phyloP scores from a whole-genome alignment of 2,797 vertebrate species.

The Acanthurus tractus region DNA sequence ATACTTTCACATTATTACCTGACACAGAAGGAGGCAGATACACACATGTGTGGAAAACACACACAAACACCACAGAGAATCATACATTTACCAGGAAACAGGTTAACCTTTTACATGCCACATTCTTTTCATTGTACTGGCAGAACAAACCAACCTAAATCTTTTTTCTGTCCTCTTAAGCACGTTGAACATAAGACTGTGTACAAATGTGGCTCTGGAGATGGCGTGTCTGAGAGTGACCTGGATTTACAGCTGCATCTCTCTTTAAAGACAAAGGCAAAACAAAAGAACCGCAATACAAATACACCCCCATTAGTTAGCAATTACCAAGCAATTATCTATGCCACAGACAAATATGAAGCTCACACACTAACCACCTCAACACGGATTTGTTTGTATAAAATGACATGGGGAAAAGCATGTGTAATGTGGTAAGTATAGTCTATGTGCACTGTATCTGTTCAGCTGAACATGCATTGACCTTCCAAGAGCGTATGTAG shows the following conservation, averaged over 20 bases:
- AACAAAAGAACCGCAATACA: conserved; percentile 31
- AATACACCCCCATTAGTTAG: conserved; percentile 36
- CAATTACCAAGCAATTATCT: conserved; percentile 39
- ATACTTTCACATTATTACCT: conserved; percentile 56
- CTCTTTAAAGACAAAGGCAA: conserved; percentile 41
- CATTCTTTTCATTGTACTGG: conserved; percentile 6
- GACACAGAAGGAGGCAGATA: conserved; percentile 34
- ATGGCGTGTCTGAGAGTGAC: conserved; percentile 19
- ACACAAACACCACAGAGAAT: conserved; percentile 22
- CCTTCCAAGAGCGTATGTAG: conserved; percentile 60
- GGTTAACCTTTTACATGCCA: conserved; percentile 32
- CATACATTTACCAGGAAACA: conserved; percentile 14
- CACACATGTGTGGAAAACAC: neutral
- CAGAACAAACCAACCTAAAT: neutral
- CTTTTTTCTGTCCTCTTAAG: neutral
- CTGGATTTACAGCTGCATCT: conserved; percentile 29
- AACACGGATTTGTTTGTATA: conserved; percentile 23
- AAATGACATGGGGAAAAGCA: conserved; percentile 16
- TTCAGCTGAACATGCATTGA: conserved; percentile 36
- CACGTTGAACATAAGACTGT: neutral
- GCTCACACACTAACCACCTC: conserved; percentile 15
- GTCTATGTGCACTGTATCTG: neutral
- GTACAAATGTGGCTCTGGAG: conserved; percentile 9
- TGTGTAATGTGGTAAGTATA: conserved; percentile 1
- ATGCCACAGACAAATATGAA: conserved; percentile 16